phyloP scores from a whole-genome alignment of 2,113 vertebrate genomes.

The Nibea albiflora region DNA sequence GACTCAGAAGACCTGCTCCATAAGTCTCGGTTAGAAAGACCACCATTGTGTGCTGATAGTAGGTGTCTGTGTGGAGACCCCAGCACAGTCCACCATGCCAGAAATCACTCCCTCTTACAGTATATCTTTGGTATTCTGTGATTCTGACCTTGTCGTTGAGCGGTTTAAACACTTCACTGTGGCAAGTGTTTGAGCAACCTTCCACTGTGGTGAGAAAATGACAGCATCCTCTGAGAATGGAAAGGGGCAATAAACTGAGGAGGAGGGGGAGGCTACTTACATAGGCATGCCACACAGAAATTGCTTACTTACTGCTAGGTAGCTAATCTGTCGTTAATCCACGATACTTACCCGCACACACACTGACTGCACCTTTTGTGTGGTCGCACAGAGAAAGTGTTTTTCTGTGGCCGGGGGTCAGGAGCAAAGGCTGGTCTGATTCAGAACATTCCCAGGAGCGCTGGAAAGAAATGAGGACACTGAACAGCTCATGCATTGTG shows the following conservation, averaged over 20 bases:
- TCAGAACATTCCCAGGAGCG: slow-evolving; percentile 74
- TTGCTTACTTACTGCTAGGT: slow-evolving; percentile 63
- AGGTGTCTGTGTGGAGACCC: slow-evolving; percentile 27
- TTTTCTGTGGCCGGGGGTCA: slow-evolving; percentile 59
- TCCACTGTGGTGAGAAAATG: slow-evolving; percentile 67
- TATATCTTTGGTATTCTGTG: slow-evolving; percentile 58
- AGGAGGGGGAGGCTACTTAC: slow-evolving; percentile 1
- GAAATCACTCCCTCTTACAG: slow-evolving; percentile 46
- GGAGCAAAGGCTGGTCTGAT: slow-evolving; percentile 64
- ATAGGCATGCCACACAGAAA: slow-evolving; percentile 64
- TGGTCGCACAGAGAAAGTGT: slow-evolving; percentile 70
- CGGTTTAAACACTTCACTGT: slow-evolving; percentile 47
- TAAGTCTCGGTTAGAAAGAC: slow-evolving; percentile 32
- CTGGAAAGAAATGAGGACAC: slow-evolving; percentile 70
- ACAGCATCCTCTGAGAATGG: slow-evolving; percentile 68
- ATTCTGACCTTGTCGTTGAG: slow-evolving; percentile 45
- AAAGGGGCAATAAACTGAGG: slow-evolving; percentile 25
- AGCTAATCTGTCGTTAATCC: slow-evolving; percentile 77
- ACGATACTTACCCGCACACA: slow-evolving; percentile 62
- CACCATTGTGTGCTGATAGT: slow-evolving; percentile 31
- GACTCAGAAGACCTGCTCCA: slow-evolving; percentile 37
- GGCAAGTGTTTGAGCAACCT: slow-evolving; percentile 57
- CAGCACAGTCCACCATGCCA: neutral
- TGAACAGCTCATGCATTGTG: slow-evolving; percentile 60
- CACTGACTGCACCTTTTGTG: slow-evolving; percentile 78